phyloP scores from a whole-genome alignment of 2,797 vertebrate genomes.

The Schizothorax lantsangensis region DNA sequence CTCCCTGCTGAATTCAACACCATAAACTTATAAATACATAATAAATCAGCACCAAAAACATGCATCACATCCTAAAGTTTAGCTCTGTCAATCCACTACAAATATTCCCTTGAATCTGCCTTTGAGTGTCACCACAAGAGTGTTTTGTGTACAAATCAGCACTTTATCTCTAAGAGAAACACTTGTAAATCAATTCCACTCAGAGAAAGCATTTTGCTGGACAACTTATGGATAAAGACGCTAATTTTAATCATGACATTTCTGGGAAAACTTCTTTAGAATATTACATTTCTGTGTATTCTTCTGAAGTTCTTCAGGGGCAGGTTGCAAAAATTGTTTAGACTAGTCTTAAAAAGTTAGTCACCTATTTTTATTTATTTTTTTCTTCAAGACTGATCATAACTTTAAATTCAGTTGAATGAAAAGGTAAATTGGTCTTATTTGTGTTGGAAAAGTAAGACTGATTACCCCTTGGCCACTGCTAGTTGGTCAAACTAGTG shows the following conservation, averaged over 20 bases:
- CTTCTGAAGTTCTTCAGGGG: background rate
- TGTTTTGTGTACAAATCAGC: slow-evolving; percentile 10
- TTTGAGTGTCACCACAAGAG: background rate
- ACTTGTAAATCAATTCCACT: slow-evolving; percentile 15
- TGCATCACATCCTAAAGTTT: background rate
- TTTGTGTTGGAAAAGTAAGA: too few relatives aligned
- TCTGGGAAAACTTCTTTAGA: background rate
- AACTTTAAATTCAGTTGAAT: too few relatives aligned
- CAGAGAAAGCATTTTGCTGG: background rate
- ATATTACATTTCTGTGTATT: background rate
- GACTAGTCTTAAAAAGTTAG: too few relatives aligned
- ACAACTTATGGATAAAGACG: background rate
- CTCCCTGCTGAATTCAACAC: slow-evolving; percentile 16
- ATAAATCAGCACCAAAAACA: background rate
- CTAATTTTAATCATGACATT: background rate
- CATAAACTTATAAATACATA: background rate
- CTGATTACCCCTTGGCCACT: too few relatives aligned
- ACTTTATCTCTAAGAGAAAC: background rate
- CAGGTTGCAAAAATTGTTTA: too few relatives aligned
- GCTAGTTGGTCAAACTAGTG: too few relatives aligned
- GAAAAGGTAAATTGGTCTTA: too few relatives aligned
- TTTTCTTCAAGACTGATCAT: too few relatives aligned
- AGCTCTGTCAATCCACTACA: background rate
- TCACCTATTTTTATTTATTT: too few relatives aligned
- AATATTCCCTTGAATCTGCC: background rate